Evolutionary conservation across 2,113 vertebrate species (phyloP).

Genomic region (Chitala chitala): DNA sequence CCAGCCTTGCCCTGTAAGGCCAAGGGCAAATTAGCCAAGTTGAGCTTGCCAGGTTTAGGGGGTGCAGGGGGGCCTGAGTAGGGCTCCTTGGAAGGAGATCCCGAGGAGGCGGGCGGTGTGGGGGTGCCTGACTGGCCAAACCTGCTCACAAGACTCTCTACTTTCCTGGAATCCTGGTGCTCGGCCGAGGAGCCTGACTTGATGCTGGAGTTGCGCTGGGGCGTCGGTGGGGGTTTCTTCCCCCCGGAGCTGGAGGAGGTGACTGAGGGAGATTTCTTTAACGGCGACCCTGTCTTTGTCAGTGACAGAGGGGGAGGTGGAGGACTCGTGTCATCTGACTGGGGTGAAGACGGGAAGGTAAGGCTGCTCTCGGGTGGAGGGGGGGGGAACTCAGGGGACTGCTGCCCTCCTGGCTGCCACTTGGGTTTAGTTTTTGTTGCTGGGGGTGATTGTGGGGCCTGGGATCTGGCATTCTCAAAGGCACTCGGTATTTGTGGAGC

Average conservation of each 20-base stretch:
- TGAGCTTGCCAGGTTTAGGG: constrained; percentile 89
- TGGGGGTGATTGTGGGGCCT: constrained; percentile 75
- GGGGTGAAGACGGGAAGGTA: constrained; percentile 66
- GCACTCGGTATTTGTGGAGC: constrained; percentile 50
- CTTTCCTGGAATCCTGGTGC: constrained; percentile 75
- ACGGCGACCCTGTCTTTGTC: constrained; percentile 67
- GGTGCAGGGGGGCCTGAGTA: constrained; percentile 62
- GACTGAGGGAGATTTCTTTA: constrained; percentile 70
- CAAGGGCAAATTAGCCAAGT: constrained; percentile 75
- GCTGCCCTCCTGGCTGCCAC: constrained; percentile 77
- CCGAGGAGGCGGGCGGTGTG: constrained; percentile 49
- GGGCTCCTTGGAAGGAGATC: constrained; percentile 73
- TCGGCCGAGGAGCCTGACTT: constrained; percentile 67
- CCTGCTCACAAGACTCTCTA: constrained; percentile 85
- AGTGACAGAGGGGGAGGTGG: constrained; percentile 44
- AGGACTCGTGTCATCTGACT: constrained; percentile 42
- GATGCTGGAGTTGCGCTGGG: constrained; percentile 90
- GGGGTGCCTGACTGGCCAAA: constrained; percentile 67
- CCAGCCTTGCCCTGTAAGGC: constrained; percentile 65
- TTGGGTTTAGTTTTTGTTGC: constrained; percentile 89
- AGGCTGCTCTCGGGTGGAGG: constrained; percentile 81
- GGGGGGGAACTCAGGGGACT: constrained; percentile 85
- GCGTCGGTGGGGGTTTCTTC: constrained; percentile 84
- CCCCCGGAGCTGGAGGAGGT: constrained; percentile 72
- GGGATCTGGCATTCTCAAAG: constrained; percentile 48